phyloP scores from a whole-genome alignment of 2,797 vertebrate species.

The Sebastes glaucus region DNA sequence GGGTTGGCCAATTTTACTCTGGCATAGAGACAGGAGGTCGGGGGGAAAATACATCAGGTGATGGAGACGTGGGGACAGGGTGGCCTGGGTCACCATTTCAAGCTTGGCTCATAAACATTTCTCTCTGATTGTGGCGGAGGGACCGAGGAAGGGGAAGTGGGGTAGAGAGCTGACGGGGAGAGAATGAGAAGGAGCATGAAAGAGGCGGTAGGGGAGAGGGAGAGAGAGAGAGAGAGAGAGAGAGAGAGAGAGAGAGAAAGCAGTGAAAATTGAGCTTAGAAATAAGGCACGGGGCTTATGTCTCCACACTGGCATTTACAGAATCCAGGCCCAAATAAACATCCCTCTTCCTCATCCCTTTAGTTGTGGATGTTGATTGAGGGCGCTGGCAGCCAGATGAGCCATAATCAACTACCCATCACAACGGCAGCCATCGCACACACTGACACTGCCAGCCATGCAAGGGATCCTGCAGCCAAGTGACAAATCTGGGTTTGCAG shows the following conservation, averaged over 20 bases:
- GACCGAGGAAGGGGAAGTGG: conserved; percentile 35
- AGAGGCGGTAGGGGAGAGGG: conserved; percentile 19
- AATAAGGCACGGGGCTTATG: conserved; percentile 66
- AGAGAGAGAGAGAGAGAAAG: conserved; percentile 26
- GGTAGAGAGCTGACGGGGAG: conserved; percentile 46
- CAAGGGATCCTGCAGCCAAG: conserved; percentile 68
- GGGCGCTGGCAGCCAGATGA: conserved; percentile 73
- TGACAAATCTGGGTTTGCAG: conserved; percentile 73
- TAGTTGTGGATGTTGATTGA: conserved; percentile 74
- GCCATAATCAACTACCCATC: conserved; percentile 80
- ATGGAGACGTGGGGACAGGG: conserved; percentile 65
- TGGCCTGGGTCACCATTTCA: conserved; percentile 63
- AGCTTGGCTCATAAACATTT: conserved; percentile 73
- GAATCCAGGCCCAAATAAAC: conserved; percentile 67
- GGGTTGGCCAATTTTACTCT: conserved; percentile 74
- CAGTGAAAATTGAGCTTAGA: conserved; percentile 55
- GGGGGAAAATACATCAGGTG: conserved; percentile 68
- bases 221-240: conserved; percentile 6
- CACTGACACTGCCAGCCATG: conserved; percentile 63
- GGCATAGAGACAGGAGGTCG: conserved; percentile 69
- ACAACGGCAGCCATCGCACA: conserved; percentile 71
- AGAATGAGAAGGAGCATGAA: conserved; percentile 55
- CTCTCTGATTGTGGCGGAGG: conserved; percentile 55
- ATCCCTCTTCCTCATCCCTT: conserved; percentile 58
- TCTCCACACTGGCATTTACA: conserved; percentile 60